A percentile compares a stretch with the other conserved stretches of the same genome.
Evolutionary conservation across 92 coral and sea anemone species (phyloP).

Genomic region (Micromussa lordhowensis): DNA sequence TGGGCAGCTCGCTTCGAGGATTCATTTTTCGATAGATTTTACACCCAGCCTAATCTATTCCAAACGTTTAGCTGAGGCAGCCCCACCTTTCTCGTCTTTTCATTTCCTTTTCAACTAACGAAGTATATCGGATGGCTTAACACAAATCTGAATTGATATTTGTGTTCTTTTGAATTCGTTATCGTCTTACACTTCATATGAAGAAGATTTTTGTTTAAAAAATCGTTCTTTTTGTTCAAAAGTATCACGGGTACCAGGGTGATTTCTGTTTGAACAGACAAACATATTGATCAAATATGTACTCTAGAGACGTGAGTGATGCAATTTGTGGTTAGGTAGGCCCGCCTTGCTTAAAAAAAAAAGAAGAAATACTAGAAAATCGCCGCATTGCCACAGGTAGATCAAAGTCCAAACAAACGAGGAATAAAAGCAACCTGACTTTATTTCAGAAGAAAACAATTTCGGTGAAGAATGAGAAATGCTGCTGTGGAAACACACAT

Average conservation of each 20-base stretch:
- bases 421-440: background rate
- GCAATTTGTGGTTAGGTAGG: background rate
- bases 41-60: background rate
- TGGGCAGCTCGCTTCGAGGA: background rate
- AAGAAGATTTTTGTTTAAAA: background rate
- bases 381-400: background rate
- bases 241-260: background rate
- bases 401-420: background rate
- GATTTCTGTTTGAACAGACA: background rate
- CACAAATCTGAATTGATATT: background rate
- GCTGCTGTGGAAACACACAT: background rate
- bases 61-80: background rate
- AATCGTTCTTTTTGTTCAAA: background rate
- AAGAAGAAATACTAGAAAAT: background rate
- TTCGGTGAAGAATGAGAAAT: background rate
- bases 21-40: background rate
- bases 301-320: background rate
- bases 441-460: background rate
- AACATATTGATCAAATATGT: conserved; percentile 3
- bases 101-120: background rate
- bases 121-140: background rate
- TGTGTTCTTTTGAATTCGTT: background rate
- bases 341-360: background rate
- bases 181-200: background rate
- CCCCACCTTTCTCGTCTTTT: background rate